Evolutionary conservation across 2,113 vertebrate genomes (phyloP).

Genomic region (Apodemus sylvaticus): DNA sequence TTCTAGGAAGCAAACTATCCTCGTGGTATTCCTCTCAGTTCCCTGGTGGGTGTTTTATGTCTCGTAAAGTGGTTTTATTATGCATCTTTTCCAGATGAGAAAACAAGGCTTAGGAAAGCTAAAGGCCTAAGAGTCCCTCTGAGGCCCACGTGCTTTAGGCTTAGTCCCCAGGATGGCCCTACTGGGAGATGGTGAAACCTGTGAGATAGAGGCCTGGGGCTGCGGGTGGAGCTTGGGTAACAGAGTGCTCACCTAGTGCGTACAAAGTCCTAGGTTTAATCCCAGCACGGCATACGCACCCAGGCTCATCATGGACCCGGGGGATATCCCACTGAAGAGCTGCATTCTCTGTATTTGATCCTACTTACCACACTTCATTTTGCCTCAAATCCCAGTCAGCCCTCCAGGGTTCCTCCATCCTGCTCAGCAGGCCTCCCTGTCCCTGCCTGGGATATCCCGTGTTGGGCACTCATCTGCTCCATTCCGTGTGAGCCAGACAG

Average conservation of each 20-base stretch:
- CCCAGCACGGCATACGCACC: no score
- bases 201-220: background rate
- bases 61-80: background rate
- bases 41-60: background rate
- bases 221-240: background rate
- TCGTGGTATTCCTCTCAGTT: background rate
- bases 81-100: background rate
- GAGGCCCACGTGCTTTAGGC: background rate
- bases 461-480: background rate
- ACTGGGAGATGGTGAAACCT: background rate
- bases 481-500: background rate
- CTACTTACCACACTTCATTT: background rate
- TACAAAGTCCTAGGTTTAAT: background rate
- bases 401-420: background rate
- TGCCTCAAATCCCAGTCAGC: no score
- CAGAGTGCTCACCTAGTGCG: background rate
- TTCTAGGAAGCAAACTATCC: background rate
- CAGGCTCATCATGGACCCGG: accelerated
- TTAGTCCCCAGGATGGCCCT: background rate
- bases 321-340: background rate
- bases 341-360: background rate
- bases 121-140: background rate
- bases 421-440: background rate
- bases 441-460: accelerated
- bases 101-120: background rate